These are phyloP conservation scores for Anthopleura sola DNA, from an alignment of 64 coral and sea anemone species.

Conservation along the genomic window DNA sequence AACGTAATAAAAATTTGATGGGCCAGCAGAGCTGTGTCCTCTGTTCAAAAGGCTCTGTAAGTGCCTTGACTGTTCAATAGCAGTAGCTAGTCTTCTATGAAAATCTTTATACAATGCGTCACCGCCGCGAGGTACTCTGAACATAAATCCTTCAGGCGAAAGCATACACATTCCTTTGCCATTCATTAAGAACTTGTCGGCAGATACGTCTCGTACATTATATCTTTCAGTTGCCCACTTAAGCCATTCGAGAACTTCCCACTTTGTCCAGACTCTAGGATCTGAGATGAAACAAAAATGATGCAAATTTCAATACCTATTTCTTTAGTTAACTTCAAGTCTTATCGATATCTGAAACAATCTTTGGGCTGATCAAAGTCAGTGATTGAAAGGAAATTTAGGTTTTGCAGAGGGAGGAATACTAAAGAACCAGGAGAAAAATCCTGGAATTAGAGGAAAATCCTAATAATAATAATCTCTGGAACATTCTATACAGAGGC, in stretches of 20 bases:
- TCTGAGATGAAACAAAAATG: conserved; percentile 40
- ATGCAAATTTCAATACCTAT: background rate
- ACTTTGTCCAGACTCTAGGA: conserved; percentile 85
- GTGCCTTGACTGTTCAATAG: conserved; percentile 58
- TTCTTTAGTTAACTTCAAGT: no score
- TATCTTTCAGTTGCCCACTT: conserved; percentile 93
- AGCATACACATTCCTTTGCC: conserved; percentile 98
- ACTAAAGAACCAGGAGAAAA: no score
- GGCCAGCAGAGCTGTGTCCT: conserved; percentile 12
- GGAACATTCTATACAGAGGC: no score
- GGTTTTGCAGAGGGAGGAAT: no score
- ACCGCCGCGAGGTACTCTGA: conserved; percentile 83
- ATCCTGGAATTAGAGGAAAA: no score
- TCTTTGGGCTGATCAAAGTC: no score
- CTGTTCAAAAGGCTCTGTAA: conserved; percentile 68
- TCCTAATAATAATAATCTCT: no score
- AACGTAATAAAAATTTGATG: conserved; percentile 88
- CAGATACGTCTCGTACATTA: conserved; percentile 65
- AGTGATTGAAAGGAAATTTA: no score
- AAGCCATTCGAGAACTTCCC: conserved; percentile 95
- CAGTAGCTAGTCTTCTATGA: conserved; percentile 62
- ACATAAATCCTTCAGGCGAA: conserved; percentile 70
- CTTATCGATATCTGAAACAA: no score
- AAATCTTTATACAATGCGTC: conserved; percentile 82
- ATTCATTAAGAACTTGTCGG: conserved; percentile 97